Evolutionary conservation across 1,140 invertebrate genomes (phyloP), one percentile per base, ranked within the genome.

Genomic region (Heliconius congener): DNA sequence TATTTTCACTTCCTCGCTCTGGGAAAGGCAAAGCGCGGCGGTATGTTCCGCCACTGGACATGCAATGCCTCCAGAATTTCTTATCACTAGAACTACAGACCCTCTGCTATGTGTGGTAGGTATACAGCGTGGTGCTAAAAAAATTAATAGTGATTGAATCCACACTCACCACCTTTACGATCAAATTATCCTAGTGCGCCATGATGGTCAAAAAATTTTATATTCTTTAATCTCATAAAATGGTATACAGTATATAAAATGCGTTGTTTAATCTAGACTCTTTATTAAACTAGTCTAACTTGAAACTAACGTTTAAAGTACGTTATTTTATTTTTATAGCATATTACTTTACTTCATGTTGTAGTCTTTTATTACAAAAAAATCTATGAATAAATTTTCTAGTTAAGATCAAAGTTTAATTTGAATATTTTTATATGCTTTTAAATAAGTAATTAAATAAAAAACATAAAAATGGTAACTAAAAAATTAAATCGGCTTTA

Each of bases 291-390:
- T 9, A 66, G 27, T 23, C 23, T 66, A 30, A 66, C 11, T 9
- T 5, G 8, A 66, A 66, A 66, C 30, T 30, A 30, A 66, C 3
- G 23, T 66, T 66, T 30, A 66, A 66, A 30, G 60, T 30, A 13
- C 60, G 4, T 66, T 66, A 60, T n/a, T 60, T 23, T 60, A 60
- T 60, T 60, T 60, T 60, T 60, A 60, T 60, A 60, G 55, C 55
- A 23, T 23, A 60, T 23, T 60, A 60, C 55, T 57, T 57, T 23
- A 57, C n/a, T 60, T 60, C n/a, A 60, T 60, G 55, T 60, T 60
- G n/a, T 52, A 60, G 55, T 60, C 55, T 60, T 23, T n/a, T n/a
- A 19, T 19, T 52, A 52, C 50, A 52, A 23, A 60, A 55, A 60
- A 60, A 60, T 60, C 19, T 23, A n/a, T 60, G 19, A 23, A 60